Percentiles rank a stretch among this genome's conserved stretches.
Evolutionary conservation across 37 sponge, comb jelly and placozoan genomes (phyloP).

Genomic region (Agelas oroides): DNA sequence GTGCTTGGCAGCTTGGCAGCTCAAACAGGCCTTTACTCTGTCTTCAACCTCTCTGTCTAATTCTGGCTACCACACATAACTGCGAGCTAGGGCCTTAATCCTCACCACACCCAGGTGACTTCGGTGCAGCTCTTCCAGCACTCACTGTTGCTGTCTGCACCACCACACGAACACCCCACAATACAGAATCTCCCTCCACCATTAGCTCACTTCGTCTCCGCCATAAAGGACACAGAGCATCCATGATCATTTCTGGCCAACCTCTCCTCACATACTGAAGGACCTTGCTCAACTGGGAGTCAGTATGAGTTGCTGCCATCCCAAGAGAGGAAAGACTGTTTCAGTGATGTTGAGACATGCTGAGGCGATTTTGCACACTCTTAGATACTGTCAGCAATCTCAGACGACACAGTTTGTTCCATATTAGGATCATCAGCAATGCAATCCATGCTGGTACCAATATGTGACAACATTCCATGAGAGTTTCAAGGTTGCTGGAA

Average conservation of each 20-base stretch:
- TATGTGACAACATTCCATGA: no score
- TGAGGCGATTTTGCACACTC: no score
- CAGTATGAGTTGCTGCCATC: no score
- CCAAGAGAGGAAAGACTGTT: no score
- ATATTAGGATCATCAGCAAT: no score
- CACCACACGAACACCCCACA: neutral
- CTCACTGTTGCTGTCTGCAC: neutral
- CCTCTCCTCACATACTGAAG: constrained; percentile 17
- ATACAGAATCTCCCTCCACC: neutral
- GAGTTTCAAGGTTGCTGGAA: no score
- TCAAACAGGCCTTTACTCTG: neutral
- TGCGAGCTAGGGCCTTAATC: constrained; percentile 30
- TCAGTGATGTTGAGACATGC: no score
- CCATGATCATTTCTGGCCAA: constrained; percentile 33
- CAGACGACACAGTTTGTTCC: no score
- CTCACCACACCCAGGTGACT: constrained; percentile 5
- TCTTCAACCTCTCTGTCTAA: constrained; percentile 19
- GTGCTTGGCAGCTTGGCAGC: constrained; percentile 13
- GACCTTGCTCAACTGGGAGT: constrained; percentile 58
- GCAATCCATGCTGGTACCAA: no score
- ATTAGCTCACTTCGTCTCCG: neutral
- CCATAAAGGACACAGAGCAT: neutral
- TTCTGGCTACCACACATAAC: constrained; percentile 45
- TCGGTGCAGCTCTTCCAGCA: neutral
- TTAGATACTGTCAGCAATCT: no score